These are phyloP conservation scores for Aspiorhynchus laticeps DNA, from an alignment of 2,113 vertebrate species.

Conservation along the genomic window DNA sequence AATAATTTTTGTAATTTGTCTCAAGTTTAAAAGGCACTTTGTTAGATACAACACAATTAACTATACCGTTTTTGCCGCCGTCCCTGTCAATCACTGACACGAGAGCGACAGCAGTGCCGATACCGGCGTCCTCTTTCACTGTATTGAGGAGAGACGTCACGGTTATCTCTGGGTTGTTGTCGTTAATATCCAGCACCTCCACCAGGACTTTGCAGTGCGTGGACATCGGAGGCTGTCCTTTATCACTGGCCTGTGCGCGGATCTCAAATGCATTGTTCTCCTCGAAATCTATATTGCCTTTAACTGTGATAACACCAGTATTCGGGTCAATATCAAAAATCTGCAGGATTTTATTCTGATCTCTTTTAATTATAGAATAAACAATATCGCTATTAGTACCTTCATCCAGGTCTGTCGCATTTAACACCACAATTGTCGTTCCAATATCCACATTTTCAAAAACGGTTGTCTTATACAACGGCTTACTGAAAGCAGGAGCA, in stretches of 20 bases:
- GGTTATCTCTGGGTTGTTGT: slow-evolving; percentile 80
- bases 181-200: slow-evolving; percentile 80
- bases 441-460: not conserved
- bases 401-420: not conserved
- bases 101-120: slow-evolving; percentile 76
- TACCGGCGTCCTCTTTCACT: slow-evolving; percentile 70
- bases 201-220: slow-evolving; percentile 80
- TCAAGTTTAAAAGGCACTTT: slow-evolving; percentile 62
- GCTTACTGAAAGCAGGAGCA: not conserved
- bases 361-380: not conserved
- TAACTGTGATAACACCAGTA: no score
- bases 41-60: slow-evolving; percentile 46
- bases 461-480: not conserved
- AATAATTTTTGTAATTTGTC: slow-evolving; percentile 62
- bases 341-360: not conserved
- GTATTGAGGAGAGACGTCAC: slow-evolving; percentile 73
- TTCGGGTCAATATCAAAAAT: not conserved
- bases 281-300: no score
- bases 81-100: slow-evolving; percentile 77
- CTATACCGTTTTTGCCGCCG: slow-evolving; percentile 65
- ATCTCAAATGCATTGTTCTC: slow-evolving; percentile 75
- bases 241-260: slow-evolving; percentile 77
- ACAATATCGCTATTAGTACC: not conserved
- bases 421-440: not conserved
- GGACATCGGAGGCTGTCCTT: slow-evolving; percentile 69